These are phyloP conservation scores for Leuciscus idus DNA, from an alignment of 2,113 vertebrate genomes.

Conservation along the genomic window DNA sequence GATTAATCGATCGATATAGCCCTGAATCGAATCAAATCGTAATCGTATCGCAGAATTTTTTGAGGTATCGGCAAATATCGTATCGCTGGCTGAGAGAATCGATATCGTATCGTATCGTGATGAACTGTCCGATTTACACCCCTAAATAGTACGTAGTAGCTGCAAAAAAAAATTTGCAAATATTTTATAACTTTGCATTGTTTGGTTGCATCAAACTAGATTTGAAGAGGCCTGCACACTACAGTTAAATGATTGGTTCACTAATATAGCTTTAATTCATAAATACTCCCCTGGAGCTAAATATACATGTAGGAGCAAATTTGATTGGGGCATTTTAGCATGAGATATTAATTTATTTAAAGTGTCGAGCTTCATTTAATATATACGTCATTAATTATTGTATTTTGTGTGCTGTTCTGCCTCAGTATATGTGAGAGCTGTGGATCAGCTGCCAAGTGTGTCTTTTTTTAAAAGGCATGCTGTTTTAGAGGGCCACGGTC, in stretches of 20 bases:
- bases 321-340: neutral
- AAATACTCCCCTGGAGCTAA: neutral
- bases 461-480: constrained; percentile 6
- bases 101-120: no score
- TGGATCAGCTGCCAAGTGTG: constrained; percentile 44
- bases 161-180: no score
- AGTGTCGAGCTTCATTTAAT: neutral
- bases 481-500: constrained; percentile 40
- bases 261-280: neutral
- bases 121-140: no score
- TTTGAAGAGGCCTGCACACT: neutral
- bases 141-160: no score
- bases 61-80: no score
- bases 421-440: neutral
- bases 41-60: no score
- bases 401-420: neutral
- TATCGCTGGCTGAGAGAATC: no score
- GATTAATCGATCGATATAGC: no score
- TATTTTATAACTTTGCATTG: no score
- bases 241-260: neutral
- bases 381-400: neutral
- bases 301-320: neutral
- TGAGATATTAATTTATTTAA: neutral
- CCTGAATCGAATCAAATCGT: no score
- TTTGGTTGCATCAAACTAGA: no score